Evolutionary conservation across 2,888 invertebrate species (phyloP), one percentile per base, ranked within the genome.

Genomic region (Blastobasis lacticolella): DNA sequence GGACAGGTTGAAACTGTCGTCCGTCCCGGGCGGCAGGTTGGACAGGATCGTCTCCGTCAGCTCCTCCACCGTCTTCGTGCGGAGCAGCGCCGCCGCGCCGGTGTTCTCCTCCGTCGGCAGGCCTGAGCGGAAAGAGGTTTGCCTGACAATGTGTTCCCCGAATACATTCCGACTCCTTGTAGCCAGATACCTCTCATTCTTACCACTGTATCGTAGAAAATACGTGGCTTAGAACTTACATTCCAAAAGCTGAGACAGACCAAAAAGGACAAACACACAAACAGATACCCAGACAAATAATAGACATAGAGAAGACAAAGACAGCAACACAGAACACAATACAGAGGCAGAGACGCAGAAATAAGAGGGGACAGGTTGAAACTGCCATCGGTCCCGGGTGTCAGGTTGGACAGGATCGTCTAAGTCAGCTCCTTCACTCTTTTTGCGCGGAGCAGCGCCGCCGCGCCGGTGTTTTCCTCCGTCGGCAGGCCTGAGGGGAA

Each of bases 281-380:
- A n/a, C n/a, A n/a, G n/a, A n/a, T n/a, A n/a, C n/a, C n/a, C n/a
- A n/a, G n/a, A n/a, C n/a, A n/a, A n/a, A n/a, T n/a, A n/a, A n/a
- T n/a, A n/a, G n/a, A n/a, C n/a, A n/a, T n/a, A n/a, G n/a, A n/a
- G n/a, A n/a, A n/a, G n/a, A n/a, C n/a, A n/a, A n/a, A n/a, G n/a
- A n/a, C n/a, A n/a, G n/a, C n/a, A n/a, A n/a, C n/a, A n/a, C n/a
- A n/a, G n/a, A n/a, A n/a, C n/a, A n/a, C n/a, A n/a, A n/a, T n/a
- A n/a, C n/a, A n/a, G n/a, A n/a, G n/a, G n/a, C n/a, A n/a, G n/a
- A n/a, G n/a, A n/a, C n/a, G n/a, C n/a, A n/a, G n/a, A n/a, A n/a
- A n/a, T n/a, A n/a, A n/a, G n/a, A n/a, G 87, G 87, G 0, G 86
- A 83, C 37, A 88, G 67, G 55, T 83, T 85, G 73, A 83, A 87